Evolutionary conservation across 1,140 invertebrate genomes (phyloP), one percentile per base, ranked within the genome.

Genomic region (Mamestra configurata): DNA sequence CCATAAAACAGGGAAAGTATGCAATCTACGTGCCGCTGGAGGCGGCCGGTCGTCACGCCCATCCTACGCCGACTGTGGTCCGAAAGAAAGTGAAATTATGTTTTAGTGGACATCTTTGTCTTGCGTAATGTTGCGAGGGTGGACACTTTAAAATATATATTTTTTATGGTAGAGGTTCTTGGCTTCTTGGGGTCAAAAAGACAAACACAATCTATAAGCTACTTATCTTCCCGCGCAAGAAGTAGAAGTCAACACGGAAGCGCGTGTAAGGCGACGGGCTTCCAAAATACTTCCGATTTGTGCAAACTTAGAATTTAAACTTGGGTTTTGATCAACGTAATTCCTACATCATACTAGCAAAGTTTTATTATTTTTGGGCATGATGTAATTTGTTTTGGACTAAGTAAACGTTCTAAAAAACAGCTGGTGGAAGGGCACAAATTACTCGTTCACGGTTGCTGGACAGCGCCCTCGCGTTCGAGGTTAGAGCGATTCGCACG

Each of bases 1-100:
- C 88, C 90, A 92, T 92, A 91, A 93, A 93, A 92, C 91, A 89
- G 91, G 92, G 90, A 93, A 93, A 93, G 92, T 93, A 86, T 92
- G 84, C 88, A 90, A 92, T 91, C 81, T 88, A 82, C 82, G 79
- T 79, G 79, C 79, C 84, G 79, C 84, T 79, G 59, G 88, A 87
- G 86, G 88, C 88, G 88, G 86, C 82, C 90, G 79, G 85, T 79
- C 73, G 86, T 88, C 86, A 91, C 92, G 91, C 90, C 92, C 90
- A 90, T 88, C 88, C 88, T 81, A 83, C 81, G 80, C 80, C 76
- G 61, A 82, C 84, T 84, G 64, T 71, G 77, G 77, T 83, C 79
- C 77, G 73, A 86, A 85, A 90, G 89, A 92, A 90, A 93, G 92
- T 92, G 92, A 93, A 92, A 90, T 84, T 79, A 77, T 68, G 57